Evolutionary conservation across 1,140 invertebrate genomes (phyloP).

Genomic region (Eumaeus atala): DNA sequence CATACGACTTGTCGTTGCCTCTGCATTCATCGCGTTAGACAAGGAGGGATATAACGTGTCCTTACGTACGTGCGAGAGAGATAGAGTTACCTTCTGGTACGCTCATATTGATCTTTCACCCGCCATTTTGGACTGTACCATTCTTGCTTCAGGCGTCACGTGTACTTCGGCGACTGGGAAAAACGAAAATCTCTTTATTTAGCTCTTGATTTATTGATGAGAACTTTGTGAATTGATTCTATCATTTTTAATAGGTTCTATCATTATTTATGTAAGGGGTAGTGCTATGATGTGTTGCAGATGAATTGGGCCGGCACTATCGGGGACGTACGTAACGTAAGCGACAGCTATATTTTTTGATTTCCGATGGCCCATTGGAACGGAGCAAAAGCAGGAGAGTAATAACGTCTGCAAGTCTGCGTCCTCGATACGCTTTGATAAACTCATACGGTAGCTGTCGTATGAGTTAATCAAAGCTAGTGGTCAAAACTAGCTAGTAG

Average conservation of each 20-base stretch:
- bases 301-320: conserved; percentile 18
- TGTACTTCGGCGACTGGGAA: conserved; percentile 41
- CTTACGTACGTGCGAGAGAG: conserved; percentile 30
- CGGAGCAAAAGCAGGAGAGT: no score
- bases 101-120: conserved; percentile 71
- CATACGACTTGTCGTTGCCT: conserved; percentile 62
- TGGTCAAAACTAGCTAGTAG: no score
- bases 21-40: conserved; percentile 39
- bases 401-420: no score
- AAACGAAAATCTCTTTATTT: conserved; percentile 23
- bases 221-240: no score
- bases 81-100: conserved; percentile 53
- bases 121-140: conserved; percentile 67
- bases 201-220: conserved; percentile 4
- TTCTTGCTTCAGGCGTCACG: conserved; percentile 63
- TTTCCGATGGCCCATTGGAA: no score
- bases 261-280: conserved; percentile 12
- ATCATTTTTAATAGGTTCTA: no score
- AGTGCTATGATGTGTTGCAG: conserved; percentile 36
- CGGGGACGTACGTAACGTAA: no score
- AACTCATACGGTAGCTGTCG: no score
- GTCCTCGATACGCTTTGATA: no score
- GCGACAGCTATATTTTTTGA: no score
- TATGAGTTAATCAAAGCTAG: no score
- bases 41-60: conserved; percentile 30